Base-by-base conservation (phyloP, 1,140 invertebrate species). In the Scaptomyza pallida region DNA sequence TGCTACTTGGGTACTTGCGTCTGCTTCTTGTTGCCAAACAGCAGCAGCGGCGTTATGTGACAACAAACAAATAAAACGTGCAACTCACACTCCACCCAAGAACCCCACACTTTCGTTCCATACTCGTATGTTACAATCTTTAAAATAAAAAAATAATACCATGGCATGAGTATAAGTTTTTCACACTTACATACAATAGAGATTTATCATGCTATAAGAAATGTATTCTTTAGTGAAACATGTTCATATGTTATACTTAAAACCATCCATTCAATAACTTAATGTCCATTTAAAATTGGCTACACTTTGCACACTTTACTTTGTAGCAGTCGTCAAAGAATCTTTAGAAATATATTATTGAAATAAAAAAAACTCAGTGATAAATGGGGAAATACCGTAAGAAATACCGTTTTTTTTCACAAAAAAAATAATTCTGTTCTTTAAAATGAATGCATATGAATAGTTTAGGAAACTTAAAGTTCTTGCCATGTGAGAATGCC, bases 51-150 rank as follows among this genome's bases (percentile, higher is more conserved):
- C 56, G 57, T 54, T 69, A 51, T 73, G 65, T 62, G 68, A 51
- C 67, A 71, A 74, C 67, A 74, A 74, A 74, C 72, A 74, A 74
- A 74, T 74, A 74, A 74, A 74, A 65, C 72, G 67, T 74, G 72
- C 60, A 50, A 30, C 54, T 23, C 54, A 59, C 47, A 41, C 59
- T 35, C 59, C 12, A 40, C 35, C 60, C 12, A 12, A 12, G 3
- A 35, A 12, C 33, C 9, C 33, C 10, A 10, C 3, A 10, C 9
- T 47, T 65, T 65, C 63, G 45, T 65, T 68, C 43, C 50, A 23
- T 19, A 37, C 23, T 63, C 17, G 51, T 16, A 48, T 54, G 59
- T 30, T 55, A 33, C 33, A 35, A 56, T 50, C 60, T 64, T 56
- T 63, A 64, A 70, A 63, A 47, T n/a, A 30, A 70, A 50, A 47